These are phyloP conservation scores for Glomeris marginata DNA, from an alignment of 2,888 invertebrate species.

Conservation along the genomic window DNA sequence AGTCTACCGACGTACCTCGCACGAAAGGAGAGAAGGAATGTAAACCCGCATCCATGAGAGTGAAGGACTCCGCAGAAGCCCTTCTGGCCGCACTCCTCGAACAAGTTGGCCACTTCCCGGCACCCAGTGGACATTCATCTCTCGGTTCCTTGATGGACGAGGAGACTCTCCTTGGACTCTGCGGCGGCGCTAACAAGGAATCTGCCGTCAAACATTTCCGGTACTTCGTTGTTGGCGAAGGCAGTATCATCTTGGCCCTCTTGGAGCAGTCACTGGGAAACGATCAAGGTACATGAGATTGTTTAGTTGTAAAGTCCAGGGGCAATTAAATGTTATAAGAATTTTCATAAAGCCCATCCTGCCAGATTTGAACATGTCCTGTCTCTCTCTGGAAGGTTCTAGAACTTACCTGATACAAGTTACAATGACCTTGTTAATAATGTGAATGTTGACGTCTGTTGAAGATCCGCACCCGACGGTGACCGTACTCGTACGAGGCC, in stretches of 20 bases:
- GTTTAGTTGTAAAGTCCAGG: too few species aligned
- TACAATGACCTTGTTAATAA: background rate
- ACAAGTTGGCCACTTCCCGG: slow-evolving; percentile 73
- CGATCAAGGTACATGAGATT: slow-evolving; percentile 46
- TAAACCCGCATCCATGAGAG: slow-evolving; percentile 94
- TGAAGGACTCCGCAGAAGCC: slow-evolving; percentile 92
- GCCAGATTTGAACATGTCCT: too few species aligned
- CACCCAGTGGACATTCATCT: slow-evolving; percentile 67
- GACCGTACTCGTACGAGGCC: slow-evolving; percentile 71
- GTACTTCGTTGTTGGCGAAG: slow-evolving; percentile 88
- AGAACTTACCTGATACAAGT: too few species aligned
- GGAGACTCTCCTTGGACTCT: slow-evolving; percentile 59
- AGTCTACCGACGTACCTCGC: slow-evolving; percentile 73
- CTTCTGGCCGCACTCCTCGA: slow-evolving; percentile 78
- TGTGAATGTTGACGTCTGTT: too few species aligned
- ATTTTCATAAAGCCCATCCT: too few species aligned
- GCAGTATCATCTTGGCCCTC: slow-evolving; percentile 70
- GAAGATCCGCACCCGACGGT: slow-evolving; percentile 90
- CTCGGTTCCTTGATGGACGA: slow-evolving; percentile 79
- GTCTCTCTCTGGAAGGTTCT: too few species aligned
- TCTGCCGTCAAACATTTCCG: slow-evolving; percentile 47
- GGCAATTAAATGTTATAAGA: slow-evolving; percentile 6
- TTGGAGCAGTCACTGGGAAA: slow-evolving; percentile 87
- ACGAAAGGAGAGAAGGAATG: slow-evolving; percentile 92
- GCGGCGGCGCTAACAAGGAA: slow-evolving; percentile 45